Conservation (phyloP, 2,797 vertebrate species). For the Rhinogobio ventralis region DNA sequence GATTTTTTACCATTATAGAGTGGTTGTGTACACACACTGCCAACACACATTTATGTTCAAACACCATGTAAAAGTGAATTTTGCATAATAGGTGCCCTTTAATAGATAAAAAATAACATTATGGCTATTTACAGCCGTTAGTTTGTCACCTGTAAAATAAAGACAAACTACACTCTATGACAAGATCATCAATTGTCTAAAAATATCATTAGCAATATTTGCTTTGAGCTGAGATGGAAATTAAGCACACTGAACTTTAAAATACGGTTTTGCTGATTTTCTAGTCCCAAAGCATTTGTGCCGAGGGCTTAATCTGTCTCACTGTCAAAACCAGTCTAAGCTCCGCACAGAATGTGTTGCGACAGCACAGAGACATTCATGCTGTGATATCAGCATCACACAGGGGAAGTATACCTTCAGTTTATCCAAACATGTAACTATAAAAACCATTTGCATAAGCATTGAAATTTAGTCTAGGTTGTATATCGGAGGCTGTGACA, state of each 20-base stretch:
- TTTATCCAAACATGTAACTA: conserved; percentile 13
- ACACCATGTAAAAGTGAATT: too few species aligned
- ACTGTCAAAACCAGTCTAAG: conserved; percentile 12
- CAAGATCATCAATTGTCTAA: conserved; percentile 18
- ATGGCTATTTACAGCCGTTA: neutral
- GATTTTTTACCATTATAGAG: too few species aligned
- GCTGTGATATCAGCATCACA: conserved; percentile 24
- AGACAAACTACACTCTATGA: neutral
- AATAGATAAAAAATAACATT: conserved; percentile 5
- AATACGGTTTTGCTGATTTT: conserved; percentile 15
- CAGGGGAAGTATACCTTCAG: conserved; percentile 19
- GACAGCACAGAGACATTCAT: conserved; percentile 13
- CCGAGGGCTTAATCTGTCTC: conserved; percentile 8
- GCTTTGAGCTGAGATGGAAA: conserved; percentile 1
- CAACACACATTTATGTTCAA: too few species aligned
- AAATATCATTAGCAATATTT: conserved; percentile 8
- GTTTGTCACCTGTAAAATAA: conserved; percentile 15
- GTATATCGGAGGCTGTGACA: neutral
- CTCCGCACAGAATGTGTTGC: conserved; percentile 22
- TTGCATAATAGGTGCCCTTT: too few species aligned
- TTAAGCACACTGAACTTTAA: conserved; percentile 8
- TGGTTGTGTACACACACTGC: too few species aligned
- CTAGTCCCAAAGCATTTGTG: neutral
- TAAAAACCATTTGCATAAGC: neutral
- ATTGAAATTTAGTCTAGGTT: conserved; percentile 8